phyloP scores from a whole-genome alignment of 2,113 vertebrate species.

The Pteruthius melanotis region DNA sequence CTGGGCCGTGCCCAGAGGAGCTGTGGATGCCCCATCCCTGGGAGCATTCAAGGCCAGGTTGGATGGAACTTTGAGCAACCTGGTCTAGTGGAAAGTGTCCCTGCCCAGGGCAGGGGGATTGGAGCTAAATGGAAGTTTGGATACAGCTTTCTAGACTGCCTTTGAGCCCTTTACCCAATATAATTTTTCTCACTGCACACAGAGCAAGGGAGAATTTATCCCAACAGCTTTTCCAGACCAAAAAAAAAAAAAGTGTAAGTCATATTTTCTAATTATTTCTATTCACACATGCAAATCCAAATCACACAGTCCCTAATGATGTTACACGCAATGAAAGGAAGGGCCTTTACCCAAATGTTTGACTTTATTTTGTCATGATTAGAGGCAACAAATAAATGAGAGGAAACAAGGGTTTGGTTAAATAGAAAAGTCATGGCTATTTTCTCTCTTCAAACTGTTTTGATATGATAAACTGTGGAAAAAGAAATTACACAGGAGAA shows the following conservation, averaged over 20 bases:
- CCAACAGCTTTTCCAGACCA: neutral
- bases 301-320: constrained; percentile 38
- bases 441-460: constrained; percentile 37
- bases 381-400: constrained; percentile 29
- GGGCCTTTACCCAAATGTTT: constrained; percentile 2
- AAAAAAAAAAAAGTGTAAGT: neutral
- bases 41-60: neutral
- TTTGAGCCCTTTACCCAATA: neutral
- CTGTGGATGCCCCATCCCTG: neutral
- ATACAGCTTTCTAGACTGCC: neutral
- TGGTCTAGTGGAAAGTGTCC: neutral
- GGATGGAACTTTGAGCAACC: neutral
- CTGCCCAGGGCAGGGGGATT: neutral
- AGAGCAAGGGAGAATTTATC: constrained; percentile 1
- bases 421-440: constrained; percentile 33
- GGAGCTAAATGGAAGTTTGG: neutral
- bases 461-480: constrained; percentile 30
- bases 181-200: neutral
- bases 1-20: neutral
- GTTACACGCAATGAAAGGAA: constrained; percentile 18
- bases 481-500: constrained; percentile 37
- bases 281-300: constrained; percentile 24
- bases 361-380: constrained; percentile 35
- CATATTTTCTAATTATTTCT: constrained; percentile 35
- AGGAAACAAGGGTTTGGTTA: constrained; percentile 27